Percentiles rank a stretch among this genome's conserved stretches.
phyloP scores from a whole-genome alignment of 1,140 invertebrate species.

The Pomphorhynchus laevis region DNA sequence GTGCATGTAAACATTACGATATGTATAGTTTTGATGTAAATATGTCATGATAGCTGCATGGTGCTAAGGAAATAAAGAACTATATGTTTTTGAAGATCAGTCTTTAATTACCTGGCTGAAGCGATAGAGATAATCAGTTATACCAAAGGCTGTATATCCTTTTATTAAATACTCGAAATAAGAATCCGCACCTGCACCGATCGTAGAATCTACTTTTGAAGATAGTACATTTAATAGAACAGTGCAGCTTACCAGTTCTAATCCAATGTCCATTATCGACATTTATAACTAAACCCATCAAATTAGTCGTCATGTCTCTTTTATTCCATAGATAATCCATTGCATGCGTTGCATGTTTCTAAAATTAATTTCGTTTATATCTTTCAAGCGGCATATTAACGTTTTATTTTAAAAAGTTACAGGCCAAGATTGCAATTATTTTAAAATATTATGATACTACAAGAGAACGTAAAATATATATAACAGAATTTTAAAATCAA shows the following conservation, averaged over 20 bases:
- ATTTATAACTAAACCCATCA: slow-evolving; percentile 20
- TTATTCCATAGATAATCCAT: slow-evolving; percentile 87
- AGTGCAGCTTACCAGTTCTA: slow-evolving; percentile 25
- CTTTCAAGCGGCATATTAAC: no score
- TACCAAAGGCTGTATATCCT: slow-evolving; percentile 33
- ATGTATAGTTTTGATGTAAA: slow-evolving; percentile 49
- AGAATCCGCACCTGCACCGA: slow-evolving; percentile 90
- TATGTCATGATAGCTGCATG: slow-evolving; percentile 95
- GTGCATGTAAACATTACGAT: slow-evolving; percentile 97
- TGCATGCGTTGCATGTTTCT: slow-evolving; percentile 56
- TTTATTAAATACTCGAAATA: slow-evolving; percentile 94
- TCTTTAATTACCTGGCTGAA: no score
- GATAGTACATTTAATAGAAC: not conserved
- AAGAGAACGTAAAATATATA: no score
- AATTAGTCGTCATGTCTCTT: slow-evolving; percentile 36
- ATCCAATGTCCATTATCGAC: slow-evolving; percentile 89
- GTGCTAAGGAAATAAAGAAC: no score
- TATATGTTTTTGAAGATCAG: no score
- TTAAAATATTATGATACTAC: no score
- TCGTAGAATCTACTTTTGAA: slow-evolving; percentile 36
- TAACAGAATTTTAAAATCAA: no score
- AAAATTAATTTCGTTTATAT: slow-evolving; percentile 11
- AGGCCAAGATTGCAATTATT: not conserved
- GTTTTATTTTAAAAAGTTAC: not conserved
- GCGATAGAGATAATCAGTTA: slow-evolving; percentile 37